Base-by-base conservation (phyloP, 23 tunicate species). In the Botrylloides violaceus region DNA sequence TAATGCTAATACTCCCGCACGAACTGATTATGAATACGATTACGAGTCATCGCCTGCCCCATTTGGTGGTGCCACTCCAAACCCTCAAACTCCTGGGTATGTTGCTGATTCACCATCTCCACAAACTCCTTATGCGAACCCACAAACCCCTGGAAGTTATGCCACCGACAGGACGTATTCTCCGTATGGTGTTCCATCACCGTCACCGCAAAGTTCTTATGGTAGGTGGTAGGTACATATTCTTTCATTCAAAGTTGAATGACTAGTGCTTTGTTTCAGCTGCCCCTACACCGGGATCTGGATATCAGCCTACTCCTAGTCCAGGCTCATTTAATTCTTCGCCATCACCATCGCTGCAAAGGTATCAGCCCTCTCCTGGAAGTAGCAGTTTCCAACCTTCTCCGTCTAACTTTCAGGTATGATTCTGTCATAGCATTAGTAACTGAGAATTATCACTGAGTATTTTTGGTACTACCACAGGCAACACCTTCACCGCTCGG, bases 131-230 rank as follows among this genome's bases (percentile, higher is more conserved):
- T 87, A 87, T 55, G 53, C 70, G 22, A 88, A 82, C 59, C 97
- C 97, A 9, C 90, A 83, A 66, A 90, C 97, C 36, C 90, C 97
- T 21, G 96, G 96, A 2, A 85, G 96, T 57, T 88, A 88, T 66
- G 82, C 81, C 2, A 75, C 84, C 1, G 92, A 90, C 57, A 60
- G 92, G 3, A 83, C 89, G 18, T 83, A 79, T 55, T 75, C 85
- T 20, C 86, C 97, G 3, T 80, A 80, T 34, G 81, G 85, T 18
- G 97, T 80, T 22, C 81, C 80, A 4, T 84, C 97, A 1, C 97
- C 97, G 0, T 90, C 97, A 6, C 97, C 97, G 1, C 82, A 85
- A 63, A 70, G 58, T 28, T 83, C 75, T 73, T 83, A 90, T 23
- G 90, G 97, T 90, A 53, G 65, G 78, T 71, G 33, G 53, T n/a